Base-by-base conservation (phyloP, 1,140 invertebrate species). In the Trinorchestia longiramus region DNA sequence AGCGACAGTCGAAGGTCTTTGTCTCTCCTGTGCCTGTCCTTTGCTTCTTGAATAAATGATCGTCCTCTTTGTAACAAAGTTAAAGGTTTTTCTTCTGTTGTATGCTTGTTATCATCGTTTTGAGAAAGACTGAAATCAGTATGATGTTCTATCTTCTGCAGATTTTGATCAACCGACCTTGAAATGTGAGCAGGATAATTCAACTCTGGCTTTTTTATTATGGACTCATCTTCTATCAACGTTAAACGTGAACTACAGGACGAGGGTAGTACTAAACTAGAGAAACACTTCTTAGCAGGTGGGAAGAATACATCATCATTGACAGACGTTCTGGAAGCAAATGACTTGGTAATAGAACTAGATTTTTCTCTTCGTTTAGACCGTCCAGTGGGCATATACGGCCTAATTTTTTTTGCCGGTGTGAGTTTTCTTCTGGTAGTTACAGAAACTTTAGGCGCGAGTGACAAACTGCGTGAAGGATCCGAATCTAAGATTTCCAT, bases 401-500 rank as follows among this genome's bases (percentile, higher is more conserved):
- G 92, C 36, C 92, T 43, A 94, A 94, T 94, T 94, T 94, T 94
- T 40, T 94, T 94, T 45, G 44, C 43, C 11, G 92, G 43, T 0
- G 92, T 94, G 43, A 94, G 43, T 47, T 94, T 94, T 94, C 92
- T 94, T 47, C 92, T 43, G 43, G 43, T n/a, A 0, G 44, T n/a
- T 40, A 44, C 40, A 8, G 43, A 47, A 45, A 43, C 43, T n/a
- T 44, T 45, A 94, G 44, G 43, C 43, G 44, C 41, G 19, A n/a
- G 36, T 4, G 92, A 45, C 40, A 36, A 45, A 45, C 92, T 94
- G 44, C 43, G n/a, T 3, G 92, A 44, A 94, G 17, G 8, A 17
- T 94, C 92, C 43, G 92, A 94, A 47, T 94, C 92, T 36, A 94
- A 40, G 43, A 94, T 94, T 45, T 94, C 92, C 92, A 94, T 94